Evolutionary conservation across 2,797 vertebrate species (phyloP), one percentile per base, ranked within the genome.

Genomic region (Pangasius macronema): DNA sequence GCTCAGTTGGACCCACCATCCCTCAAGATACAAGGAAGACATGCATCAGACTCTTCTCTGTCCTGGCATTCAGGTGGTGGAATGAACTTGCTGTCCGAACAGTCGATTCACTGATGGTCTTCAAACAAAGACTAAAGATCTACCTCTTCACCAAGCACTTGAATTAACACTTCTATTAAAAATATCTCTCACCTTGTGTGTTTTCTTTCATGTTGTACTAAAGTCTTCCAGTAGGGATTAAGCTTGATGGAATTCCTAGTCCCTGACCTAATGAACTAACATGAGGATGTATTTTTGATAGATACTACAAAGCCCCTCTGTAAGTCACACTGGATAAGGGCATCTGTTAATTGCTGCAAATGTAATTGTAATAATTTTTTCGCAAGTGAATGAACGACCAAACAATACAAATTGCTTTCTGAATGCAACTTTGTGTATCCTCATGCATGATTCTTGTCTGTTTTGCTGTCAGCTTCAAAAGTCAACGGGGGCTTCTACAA

Each of bases 401-500:
- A 59, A 77, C 75, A 57, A 65, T n/a, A 76, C 68, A 88, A 86
- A 83, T 82, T 73, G 53, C 39, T 36, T 53, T 14, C 27, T 42
- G 16, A 33, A 5, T 67, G 24, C 42, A 87, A 18, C 33, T 82
- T 65, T 22, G n/a, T 87, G 30, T 88, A 14, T 85, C 49, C 67
- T 87, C 76, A 85, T 86, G 84, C 36, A 57, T 81, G 86, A 91
- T 90, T 88, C 16, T 70, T 86, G 73, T 84, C 42, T 81, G n/a
- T 86, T 51, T 87, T 86, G 49, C 79, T 0, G 53, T 85, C 55
- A 99, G 98, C 98, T 36, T 97, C 98, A 93, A 99, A 99, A 93
- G 97, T 97, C 92, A 98, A 96, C 0, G 97, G 98, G 0, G 98
- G 99, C 91, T 95, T 98, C 94, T 99, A 98, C 94, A 96, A 92